Evolutionary conservation across 30 jellyfish, hydroid and myxozoan species (phyloP).

Genomic region (Cassiopea andromeda): DNA sequence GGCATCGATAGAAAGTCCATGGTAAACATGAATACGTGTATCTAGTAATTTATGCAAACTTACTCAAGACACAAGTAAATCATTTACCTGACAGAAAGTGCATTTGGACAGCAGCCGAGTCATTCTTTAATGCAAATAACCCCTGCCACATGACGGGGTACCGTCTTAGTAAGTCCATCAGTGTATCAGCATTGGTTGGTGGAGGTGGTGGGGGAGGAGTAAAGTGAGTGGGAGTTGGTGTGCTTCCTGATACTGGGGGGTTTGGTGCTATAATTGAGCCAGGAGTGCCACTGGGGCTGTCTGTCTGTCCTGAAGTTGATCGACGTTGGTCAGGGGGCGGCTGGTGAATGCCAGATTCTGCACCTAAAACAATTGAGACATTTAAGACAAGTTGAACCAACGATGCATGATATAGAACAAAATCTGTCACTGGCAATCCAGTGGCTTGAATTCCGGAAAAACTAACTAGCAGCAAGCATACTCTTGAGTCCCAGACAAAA

Average conservation of each 20-base stretch:
- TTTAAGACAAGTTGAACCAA: too few species aligned
- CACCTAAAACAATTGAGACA: neutral
- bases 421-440: too few species aligned
- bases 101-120: slow-evolving; percentile 99
- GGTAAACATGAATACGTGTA: too few species aligned
- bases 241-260: slow-evolving; percentile 80
- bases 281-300: slow-evolving; percentile 75
- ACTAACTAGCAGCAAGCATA: too few species aligned
- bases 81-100: slow-evolving; percentile 93
- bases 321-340: slow-evolving; percentile 62
- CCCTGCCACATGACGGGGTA: slow-evolving; percentile 99
- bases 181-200: slow-evolving; percentile 84
- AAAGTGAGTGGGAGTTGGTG: slow-evolving; percentile 71
- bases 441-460: too few species aligned
- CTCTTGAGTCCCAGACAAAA: too few species aligned
- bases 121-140: slow-evolving; percentile 89
- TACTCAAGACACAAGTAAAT: neutral
- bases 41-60: neutral
- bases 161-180: slow-evolving; percentile 90
- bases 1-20: too few species aligned
- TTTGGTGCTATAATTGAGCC: slow-evolving; percentile 68
- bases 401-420: too few species aligned
- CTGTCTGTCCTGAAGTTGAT: slow-evolving; percentile 42
- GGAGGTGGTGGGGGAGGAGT: slow-evolving; percentile 94
- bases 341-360: slow-evolving; percentile 28